These are phyloP conservation scores for Sitta carolinensis DNA, from an alignment of 2,797 vertebrate genomes.

Conservation along the genomic window DNA sequence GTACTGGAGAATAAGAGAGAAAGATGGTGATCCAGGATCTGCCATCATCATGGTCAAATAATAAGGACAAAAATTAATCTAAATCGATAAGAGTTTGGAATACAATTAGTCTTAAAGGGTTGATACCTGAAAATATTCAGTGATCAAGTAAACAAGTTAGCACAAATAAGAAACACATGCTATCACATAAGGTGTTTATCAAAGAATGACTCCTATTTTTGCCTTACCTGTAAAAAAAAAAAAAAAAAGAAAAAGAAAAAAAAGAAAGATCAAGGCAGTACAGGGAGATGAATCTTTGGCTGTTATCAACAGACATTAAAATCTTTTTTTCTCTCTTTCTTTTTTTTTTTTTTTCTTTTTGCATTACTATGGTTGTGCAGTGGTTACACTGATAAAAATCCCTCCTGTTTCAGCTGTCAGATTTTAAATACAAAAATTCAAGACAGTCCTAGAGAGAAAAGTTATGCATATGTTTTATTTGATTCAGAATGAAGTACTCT, in stretches of 20 bases:
- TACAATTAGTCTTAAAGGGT: not conserved
- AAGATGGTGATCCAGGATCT: not conserved
- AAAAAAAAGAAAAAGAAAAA: not conserved
- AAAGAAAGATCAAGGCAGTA: not conserved
- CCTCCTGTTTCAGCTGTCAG: conserved; percentile 14
- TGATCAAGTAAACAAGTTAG: not conserved
- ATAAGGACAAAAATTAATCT: not conserved
- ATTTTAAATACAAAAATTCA: conserved; percentile 39
- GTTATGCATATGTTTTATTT: conserved; percentile 19
- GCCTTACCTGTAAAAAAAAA: not conserved
- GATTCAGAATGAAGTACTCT: not conserved
- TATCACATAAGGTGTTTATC: not conserved
- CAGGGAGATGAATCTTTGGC: not conserved
- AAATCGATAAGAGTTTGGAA: not conserved
- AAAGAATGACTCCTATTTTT: not conserved
- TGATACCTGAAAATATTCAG: not conserved
- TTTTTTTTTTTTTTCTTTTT: not conserved
- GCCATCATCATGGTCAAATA: not conserved
- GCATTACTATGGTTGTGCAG: not conserved
- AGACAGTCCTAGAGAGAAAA: conserved; percentile 18
- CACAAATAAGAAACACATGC: not conserved
- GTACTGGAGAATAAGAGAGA: not conserved
- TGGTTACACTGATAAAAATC: not conserved
- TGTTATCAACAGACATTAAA: not conserved
- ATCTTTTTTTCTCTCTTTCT: too few species aligned